Conservation (phyloP, 1,140 invertebrate species). For the Zaprionus camerounensis region DNA sequence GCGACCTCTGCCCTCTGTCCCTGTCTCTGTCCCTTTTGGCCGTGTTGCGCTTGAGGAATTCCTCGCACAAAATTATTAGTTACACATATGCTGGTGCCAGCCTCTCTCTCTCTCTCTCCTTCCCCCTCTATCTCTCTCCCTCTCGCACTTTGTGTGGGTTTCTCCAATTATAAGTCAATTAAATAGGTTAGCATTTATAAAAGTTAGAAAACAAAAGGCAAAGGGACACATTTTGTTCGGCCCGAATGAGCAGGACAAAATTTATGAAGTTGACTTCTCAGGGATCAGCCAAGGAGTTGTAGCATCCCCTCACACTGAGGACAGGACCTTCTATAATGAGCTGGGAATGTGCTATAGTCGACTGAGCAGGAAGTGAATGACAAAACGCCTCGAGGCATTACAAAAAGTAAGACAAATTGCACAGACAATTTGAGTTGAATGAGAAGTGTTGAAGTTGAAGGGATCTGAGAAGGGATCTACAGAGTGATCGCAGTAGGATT, state of each 20-base stretch:
- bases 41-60: conserved; percentile 81
- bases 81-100: conserved; percentile 66
- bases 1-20: conserved; percentile 6
- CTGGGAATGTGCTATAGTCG: conserved; percentile 12
- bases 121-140: neutral
- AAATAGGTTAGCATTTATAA: conserved; percentile 76
- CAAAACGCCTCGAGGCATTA: conserved; percentile 4
- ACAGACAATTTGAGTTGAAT: neutral
- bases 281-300: conserved; percentile 31
- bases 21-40: conserved; percentile 27
- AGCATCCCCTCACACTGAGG: conserved; percentile 31
- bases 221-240: conserved; percentile 81
- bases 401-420: conserved; percentile 8
- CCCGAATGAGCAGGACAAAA: conserved; percentile 69
- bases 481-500: neutral
- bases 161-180: conserved; percentile 84
- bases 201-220: conserved; percentile 73
- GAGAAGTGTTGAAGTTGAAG: neutral
- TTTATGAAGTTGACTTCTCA: conserved; percentile 61
- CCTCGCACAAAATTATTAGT: conserved; percentile 78
- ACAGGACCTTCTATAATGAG: conserved; percentile 33
- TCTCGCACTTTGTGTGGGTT: conserved; percentile 48
- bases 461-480: neutral
- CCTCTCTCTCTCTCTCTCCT: neutral
- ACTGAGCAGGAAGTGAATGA: conserved; percentile 4